phyloP scores from a whole-genome alignment of 2,113 vertebrate species.

The Eurypyga helias region DNA sequence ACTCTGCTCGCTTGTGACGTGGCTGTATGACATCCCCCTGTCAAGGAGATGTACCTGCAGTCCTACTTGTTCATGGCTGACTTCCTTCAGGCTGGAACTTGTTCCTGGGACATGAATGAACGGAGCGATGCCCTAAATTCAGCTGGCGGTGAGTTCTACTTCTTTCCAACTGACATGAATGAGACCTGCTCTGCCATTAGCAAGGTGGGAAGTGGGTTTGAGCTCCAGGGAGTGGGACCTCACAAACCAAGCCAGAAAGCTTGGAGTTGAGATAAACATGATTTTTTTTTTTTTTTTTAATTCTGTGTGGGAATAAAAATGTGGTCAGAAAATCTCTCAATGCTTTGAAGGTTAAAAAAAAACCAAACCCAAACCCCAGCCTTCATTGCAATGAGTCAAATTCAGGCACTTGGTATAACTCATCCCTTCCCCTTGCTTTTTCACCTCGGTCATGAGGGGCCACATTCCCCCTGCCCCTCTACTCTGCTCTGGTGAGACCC shows the following conservation, averaged over 20 bases:
- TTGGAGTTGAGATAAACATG: accelerated
- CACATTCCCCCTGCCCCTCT: background rate
- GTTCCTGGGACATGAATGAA: accelerated
- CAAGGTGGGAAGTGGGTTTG: accelerated
- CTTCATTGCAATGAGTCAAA: background rate
- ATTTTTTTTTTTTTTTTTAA: no score
- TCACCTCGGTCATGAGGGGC: background rate
- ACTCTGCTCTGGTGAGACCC: no score
- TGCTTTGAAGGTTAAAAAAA: background rate
- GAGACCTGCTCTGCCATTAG: background rate
- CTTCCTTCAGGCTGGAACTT: background rate
- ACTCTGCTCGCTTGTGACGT: background rate
- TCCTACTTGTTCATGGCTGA: accelerated
- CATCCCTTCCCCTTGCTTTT: background rate
- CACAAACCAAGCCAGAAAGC: background rate
- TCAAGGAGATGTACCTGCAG: background rate
- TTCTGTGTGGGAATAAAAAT: background rate
- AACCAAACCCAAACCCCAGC: no score
- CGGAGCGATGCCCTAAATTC: background rate
- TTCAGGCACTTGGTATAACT: background rate
- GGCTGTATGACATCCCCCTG: background rate
- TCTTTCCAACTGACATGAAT: background rate
- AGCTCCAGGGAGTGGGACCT: background rate
- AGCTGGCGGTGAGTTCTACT: background rate
- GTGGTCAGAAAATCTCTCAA: background rate